Percentiles rank a stretch among this genome's conserved stretches.
These are phyloP conservation scores for Zapornia atra DNA, from an alignment of 2,113 vertebrate genomes.

Conservation along the genomic window DNA sequence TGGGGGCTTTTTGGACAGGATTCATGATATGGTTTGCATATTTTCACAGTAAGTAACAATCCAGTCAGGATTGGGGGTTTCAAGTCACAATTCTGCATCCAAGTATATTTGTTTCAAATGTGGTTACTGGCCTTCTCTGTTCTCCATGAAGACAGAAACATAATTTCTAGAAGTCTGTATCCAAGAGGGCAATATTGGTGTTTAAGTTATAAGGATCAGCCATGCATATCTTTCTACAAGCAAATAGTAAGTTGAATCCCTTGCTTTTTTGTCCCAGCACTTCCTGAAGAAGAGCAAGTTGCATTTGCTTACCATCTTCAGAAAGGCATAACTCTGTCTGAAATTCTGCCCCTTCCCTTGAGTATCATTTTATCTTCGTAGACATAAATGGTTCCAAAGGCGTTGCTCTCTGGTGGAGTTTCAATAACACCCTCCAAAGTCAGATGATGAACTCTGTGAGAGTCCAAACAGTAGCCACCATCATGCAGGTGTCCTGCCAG, in stretches of 20 bases:
- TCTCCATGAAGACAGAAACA: background rate
- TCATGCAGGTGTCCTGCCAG: conserved; percentile 91
- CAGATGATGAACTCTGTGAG: conserved; percentile 85
- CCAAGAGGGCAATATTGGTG: background rate
- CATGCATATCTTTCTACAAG: background rate
- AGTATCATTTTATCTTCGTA: conserved; percentile 88
- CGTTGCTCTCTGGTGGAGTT: conserved; percentile 83
- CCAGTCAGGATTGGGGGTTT: background rate
- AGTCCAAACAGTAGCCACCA: conserved; percentile 83
- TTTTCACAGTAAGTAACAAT: background rate
- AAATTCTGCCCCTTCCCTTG: conserved; percentile 85
- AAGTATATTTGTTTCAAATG: background rate
- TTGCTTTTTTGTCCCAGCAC: background rate
- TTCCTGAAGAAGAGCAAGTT: background rate
- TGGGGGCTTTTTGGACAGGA: background rate
- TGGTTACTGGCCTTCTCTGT: background rate
- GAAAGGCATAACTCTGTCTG: conserved; percentile 79
- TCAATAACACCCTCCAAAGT: conserved; percentile 90
- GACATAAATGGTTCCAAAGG: conserved; percentile 86
- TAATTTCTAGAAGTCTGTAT: background rate
- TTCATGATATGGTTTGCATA: background rate
- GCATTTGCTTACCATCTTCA: background rate
- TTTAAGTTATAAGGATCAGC: background rate
- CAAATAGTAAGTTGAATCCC: background rate
- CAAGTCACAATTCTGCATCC: background rate